phyloP scores from a whole-genome alignment of 2,888 invertebrate genomes.

The Meliscaeva auricollis region DNA sequence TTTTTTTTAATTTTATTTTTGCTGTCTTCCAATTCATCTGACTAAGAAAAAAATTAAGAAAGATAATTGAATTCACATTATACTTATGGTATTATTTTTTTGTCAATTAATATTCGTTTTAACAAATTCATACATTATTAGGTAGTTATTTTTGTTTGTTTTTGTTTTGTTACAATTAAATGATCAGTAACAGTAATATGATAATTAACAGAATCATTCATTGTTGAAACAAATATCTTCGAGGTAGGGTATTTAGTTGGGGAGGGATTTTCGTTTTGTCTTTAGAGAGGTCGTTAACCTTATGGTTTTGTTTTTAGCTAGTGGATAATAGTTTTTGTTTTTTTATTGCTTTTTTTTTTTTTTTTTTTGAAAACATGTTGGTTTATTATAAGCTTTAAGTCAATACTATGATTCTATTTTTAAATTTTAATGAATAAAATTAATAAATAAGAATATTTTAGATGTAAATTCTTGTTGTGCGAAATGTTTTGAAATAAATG shows the following conservation, averaged over 20 bases:
- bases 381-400: not conserved
- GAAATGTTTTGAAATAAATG: no score
- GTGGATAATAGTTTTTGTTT: conserved; percentile 5
- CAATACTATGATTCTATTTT: conserved; percentile 3
- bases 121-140: no score
- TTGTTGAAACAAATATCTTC: not conserved
- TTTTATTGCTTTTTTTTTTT: no score
- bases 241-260: not conserved
- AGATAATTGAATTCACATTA: conserved; percentile 6
- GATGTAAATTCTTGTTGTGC: no score
- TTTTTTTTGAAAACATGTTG: not conserved
- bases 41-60: conserved; percentile 22
- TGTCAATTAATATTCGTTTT: not conserved
- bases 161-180: not conserved
- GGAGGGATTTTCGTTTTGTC: not conserved
- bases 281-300: conserved; percentile 1
- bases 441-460: not conserved
- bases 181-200: conserved; percentile 53
- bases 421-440: not conserved
- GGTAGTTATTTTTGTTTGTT: no score
- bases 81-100: no score
- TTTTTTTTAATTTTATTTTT: not conserved
- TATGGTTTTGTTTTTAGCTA: conserved; percentile 1
- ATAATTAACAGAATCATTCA: conserved; percentile 25
- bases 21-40: conserved; percentile 16